A percentile compares a stretch with the other conserved stretches of the same genome.
phyloP scores from a whole-genome alignment of 1,140 invertebrate species.

The Notospermus geniculatus region DNA sequence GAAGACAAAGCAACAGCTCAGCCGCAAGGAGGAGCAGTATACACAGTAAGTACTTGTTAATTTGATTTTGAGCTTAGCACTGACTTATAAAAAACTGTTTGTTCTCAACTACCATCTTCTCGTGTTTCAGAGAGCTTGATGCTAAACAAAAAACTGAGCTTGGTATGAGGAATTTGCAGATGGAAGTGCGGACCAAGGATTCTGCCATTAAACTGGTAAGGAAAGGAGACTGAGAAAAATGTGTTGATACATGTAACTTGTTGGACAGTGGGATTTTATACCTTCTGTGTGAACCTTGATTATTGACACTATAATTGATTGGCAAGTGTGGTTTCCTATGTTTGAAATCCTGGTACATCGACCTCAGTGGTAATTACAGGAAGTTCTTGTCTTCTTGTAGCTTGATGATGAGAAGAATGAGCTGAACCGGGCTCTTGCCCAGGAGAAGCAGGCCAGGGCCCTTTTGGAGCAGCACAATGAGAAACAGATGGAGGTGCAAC shows the following conservation, averaged over 20 bases:
- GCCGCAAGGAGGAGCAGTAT: slow-evolving; percentile 43
- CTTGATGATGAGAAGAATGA: slow-evolving; percentile 45
- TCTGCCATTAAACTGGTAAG: slow-evolving; percentile 42
- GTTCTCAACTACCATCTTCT: not conserved
- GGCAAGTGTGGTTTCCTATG: too few species aligned
- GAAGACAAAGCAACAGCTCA: slow-evolving; percentile 47
- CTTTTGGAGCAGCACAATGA: slow-evolving; percentile 48
- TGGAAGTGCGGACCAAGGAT: slow-evolving; percentile 40
- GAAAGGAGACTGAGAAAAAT: too few species aligned
- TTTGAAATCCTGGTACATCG: too few species aligned
- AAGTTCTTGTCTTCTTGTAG: slow-evolving; percentile 22
- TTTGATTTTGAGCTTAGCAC: not conserved
- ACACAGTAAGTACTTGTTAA: slow-evolving; percentile 31
- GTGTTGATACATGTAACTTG: too few species aligned
- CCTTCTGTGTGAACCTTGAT: too few species aligned
- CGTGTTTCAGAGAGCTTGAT: slow-evolving; percentile 42
- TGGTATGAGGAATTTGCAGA: slow-evolving; percentile 46
- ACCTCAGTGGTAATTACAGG: too few species aligned
- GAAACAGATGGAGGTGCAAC: slow-evolving; percentile 38
- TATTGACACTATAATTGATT: not conserved
- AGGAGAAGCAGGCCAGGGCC: slow-evolving; percentile 39
- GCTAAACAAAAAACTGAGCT: slow-evolving; percentile 45
- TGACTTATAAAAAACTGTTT: not conserved
- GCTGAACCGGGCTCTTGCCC: slow-evolving; percentile 31
- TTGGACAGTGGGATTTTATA: too few species aligned